These are phyloP conservation scores for Lordiphosa mommai DNA, from an alignment of 1,140 invertebrate genomes.

Conservation along the genomic window DNA sequence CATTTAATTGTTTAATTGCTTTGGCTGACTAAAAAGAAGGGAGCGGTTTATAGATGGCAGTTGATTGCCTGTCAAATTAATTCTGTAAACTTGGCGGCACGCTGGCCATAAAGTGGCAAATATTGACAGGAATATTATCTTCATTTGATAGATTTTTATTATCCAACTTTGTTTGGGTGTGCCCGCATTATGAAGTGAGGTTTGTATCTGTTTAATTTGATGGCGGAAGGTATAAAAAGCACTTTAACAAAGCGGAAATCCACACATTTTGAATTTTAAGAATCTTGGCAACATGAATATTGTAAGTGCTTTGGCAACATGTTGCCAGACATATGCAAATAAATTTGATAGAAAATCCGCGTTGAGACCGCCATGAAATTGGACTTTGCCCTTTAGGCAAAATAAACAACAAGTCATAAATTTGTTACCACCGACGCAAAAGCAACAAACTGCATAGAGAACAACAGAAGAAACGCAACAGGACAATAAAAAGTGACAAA, in stretches of 20 bases:
- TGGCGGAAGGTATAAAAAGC: slow-evolving; percentile 37
- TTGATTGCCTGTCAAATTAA: slow-evolving; percentile 3
- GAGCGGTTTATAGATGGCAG: slow-evolving; percentile 15
- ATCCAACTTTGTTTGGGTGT: slow-evolving; percentile 3
- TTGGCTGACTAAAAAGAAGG: slow-evolving; percentile 25
- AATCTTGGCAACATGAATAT: slow-evolving; percentile 23
- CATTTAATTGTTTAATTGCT: slow-evolving; percentile 40
- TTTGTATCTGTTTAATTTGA: slow-evolving; percentile 9
- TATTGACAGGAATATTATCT: slow-evolving; percentile 6
- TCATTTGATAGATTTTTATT: neutral
- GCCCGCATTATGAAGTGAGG: neutral
- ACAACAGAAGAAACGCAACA: slow-evolving; percentile 44
- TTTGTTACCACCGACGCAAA: slow-evolving; percentile 48
- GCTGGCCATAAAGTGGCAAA: slow-evolving; percentile 3
- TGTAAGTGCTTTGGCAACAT: slow-evolving; percentile 23
- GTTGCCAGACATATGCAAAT: slow-evolving; percentile 19
- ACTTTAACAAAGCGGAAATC: slow-evolving; percentile 42
- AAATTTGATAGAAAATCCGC: slow-evolving; percentile 25
- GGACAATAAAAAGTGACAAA: slow-evolving; percentile 48
- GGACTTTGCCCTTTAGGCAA: slow-evolving; percentile 41
- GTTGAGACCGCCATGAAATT: slow-evolving; percentile 43
- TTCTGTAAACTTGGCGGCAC: slow-evolving; percentile 7
- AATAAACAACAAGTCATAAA: slow-evolving; percentile 43
- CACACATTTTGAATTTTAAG: slow-evolving; percentile 27
- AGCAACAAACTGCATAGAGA: neutral